Conservation (phyloP, 2,113 vertebrate genomes). For the Nannospalax galili region DNA sequence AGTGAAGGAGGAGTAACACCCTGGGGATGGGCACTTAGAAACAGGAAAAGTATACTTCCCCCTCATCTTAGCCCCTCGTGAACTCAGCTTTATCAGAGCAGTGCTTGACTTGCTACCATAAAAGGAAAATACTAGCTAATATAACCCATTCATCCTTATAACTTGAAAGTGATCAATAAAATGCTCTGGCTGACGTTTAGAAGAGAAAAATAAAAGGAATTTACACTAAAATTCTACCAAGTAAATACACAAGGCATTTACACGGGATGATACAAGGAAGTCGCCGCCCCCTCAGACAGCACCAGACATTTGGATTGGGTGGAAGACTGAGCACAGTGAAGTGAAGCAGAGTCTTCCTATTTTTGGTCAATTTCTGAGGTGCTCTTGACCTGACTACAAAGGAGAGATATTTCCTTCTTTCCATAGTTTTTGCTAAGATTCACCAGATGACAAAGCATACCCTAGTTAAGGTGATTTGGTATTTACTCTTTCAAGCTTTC, state of each 20-base stretch:
- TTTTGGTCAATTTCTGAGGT: not conserved
- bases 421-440: constrained; percentile 26
- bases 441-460: not conserved
- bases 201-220: constrained; percentile 43
- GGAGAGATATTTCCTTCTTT: not conserved
- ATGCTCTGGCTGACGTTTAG: not conserved
- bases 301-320: not conserved
- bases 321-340: not conserved
- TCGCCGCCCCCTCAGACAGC: not conserved
- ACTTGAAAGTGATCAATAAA: constrained; percentile 34
- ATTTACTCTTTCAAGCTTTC: constrained; percentile 39
- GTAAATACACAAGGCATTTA: not conserved
- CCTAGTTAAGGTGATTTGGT: not conserved
- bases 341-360: not conserved
- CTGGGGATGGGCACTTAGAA: not conserved
- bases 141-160: not conserved
- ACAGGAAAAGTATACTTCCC: not conserved
- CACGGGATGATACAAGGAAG: not conserved
- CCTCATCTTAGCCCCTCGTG: not conserved
- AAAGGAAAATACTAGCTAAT: constrained; percentile 46
- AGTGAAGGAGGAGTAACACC: not conserved
- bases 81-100: not conserved
- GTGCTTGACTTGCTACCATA: not conserved
- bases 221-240: not conserved
- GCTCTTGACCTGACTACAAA: not conserved